Conservation (phyloP, 1,140 invertebrate species). For the Wasmannia auropunctata region DNA sequence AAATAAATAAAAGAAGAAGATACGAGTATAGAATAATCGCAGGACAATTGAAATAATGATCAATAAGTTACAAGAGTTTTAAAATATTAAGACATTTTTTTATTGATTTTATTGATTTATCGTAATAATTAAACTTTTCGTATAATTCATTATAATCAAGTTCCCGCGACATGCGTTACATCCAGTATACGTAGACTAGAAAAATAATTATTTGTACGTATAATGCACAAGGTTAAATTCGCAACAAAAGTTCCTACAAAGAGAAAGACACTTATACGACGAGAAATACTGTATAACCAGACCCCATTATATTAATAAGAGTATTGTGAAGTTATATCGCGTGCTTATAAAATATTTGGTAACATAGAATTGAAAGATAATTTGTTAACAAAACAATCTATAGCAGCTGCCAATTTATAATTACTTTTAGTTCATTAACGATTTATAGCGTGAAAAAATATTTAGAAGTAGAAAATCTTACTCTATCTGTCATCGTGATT, state of each 20-base stretch:
- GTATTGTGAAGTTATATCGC: slow-evolving; percentile 17
- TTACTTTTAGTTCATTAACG: background rate
- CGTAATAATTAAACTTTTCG: slow-evolving; percentile 6
- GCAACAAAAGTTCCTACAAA: slow-evolving; percentile 5
- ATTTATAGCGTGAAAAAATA: too few relatives aligned
- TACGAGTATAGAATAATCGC: background rate
- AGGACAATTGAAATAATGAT: background rate
- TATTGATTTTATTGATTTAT: too few relatives aligned
- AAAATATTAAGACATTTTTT: slow-evolving; percentile 33
- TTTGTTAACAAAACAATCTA: background rate
- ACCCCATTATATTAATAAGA: slow-evolving; percentile 38
- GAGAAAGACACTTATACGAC: background rate
- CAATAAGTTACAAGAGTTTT: background rate
- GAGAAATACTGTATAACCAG: slow-evolving; percentile 42
- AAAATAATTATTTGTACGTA: slow-evolving; percentile 36
- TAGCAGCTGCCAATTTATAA: slow-evolving; percentile 26
- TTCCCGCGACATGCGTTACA: slow-evolving; percentile 5
- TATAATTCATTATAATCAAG: slow-evolving; percentile 30
- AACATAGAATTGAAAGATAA: slow-evolving; percentile 21
- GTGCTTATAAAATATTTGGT: slow-evolving; percentile 41
- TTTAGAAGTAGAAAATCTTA: background rate
- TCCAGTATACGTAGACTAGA: slow-evolving; percentile 27
- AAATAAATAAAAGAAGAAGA: background rate
- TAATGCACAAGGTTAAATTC: slow-evolving; percentile 22
- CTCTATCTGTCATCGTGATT: background rate